These are phyloP conservation scores for Coronaproctus castanopsis DNA, from an alignment of 2,888 invertebrate species.

Conservation along the genomic window DNA sequence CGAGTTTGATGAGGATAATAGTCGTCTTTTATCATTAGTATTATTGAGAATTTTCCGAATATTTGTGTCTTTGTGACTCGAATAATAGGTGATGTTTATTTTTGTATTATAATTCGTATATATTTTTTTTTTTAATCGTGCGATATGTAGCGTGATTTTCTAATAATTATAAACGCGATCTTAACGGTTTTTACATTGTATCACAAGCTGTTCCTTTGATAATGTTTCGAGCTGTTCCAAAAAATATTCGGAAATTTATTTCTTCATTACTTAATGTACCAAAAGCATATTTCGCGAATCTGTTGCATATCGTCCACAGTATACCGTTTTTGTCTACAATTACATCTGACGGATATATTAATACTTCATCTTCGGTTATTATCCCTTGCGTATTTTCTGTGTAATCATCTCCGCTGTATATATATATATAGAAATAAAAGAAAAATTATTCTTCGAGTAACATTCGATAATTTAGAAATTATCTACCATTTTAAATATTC, in stretches of 20 bases:
- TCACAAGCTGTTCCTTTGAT: slow-evolving; percentile 45
- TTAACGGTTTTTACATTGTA: slow-evolving; percentile 19
- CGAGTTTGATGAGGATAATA: too few species aligned
- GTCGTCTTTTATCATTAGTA: too few species aligned
- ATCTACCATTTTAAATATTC: neutral
- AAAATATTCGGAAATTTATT: slow-evolving; percentile 51
- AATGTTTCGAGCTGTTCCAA: slow-evolving; percentile 40
- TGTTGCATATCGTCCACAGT: slow-evolving; percentile 59
- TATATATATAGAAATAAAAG: too few species aligned
- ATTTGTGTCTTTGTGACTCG: too few species aligned
- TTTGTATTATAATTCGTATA: too few species aligned
- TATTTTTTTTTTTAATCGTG: too few species aligned
- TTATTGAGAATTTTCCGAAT: too few species aligned
- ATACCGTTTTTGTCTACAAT: slow-evolving; percentile 47
- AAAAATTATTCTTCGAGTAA: neutral
- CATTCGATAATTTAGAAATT: neutral
- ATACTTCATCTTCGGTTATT: slow-evolving; percentile 38
- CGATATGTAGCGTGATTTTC: too few species aligned
- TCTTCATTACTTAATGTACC: slow-evolving; percentile 37
- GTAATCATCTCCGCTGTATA: slow-evolving; percentile 38
- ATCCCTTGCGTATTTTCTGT: slow-evolving; percentile 37
- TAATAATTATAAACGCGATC: too few species aligned
- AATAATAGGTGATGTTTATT: too few species aligned
- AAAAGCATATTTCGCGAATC: slow-evolving; percentile 49
- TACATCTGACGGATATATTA: slow-evolving; percentile 61